Percentiles rank a stretch among this genome's conserved stretches.
These are phyloP conservation scores for Mixornis gularis DNA, from an alignment of 2,113 vertebrate species.

Conservation along the genomic window DNA sequence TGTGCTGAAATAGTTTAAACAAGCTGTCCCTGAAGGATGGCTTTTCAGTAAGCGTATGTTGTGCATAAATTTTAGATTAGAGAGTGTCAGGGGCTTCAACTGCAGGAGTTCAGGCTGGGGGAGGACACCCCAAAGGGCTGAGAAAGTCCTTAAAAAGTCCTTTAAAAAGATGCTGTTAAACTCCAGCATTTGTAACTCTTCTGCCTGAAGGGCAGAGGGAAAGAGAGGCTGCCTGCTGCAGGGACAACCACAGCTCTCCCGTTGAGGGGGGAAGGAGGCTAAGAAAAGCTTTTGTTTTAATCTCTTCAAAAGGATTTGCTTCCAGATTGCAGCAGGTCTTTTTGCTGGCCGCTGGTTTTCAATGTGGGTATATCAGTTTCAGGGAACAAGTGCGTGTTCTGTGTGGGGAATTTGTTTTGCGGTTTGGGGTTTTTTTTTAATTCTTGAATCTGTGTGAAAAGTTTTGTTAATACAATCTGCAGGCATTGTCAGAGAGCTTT, in stretches of 20 bases:
- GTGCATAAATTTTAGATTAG: constrained; percentile 19
- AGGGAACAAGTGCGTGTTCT: constrained; percentile 11
- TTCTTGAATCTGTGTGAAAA: constrained; percentile 50
- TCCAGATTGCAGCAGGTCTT: constrained; percentile 22
- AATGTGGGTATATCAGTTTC: constrained; percentile 31
- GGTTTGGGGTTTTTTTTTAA: neutral
- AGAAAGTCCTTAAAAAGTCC: constrained; percentile 14
- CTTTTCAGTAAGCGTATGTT: neutral
- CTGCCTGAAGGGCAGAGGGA: neutral
- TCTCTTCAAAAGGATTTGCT: neutral
- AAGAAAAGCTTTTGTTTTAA: constrained; percentile 1
- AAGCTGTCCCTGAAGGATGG: constrained; percentile 12
- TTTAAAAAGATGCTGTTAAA: neutral
- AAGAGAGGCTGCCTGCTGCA: neutral
- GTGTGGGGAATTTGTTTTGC: neutral
- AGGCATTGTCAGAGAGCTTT: constrained; percentile 53
- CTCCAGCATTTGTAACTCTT: neutral
- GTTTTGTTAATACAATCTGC: constrained; percentile 57
- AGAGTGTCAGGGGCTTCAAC: constrained; percentile 1
- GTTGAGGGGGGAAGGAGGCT: neutral
- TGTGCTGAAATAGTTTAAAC: constrained; percentile 6
- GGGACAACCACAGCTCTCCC: neutral
- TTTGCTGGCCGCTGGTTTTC: neutral
- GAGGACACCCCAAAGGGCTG: neutral
- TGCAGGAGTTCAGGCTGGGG: neutral